A percentile compares a stretch with the other conserved stretches of the same genome.
phyloP scores from a whole-genome alignment of 2,888 invertebrate genomes.

The Ormia ochracea region DNA sequence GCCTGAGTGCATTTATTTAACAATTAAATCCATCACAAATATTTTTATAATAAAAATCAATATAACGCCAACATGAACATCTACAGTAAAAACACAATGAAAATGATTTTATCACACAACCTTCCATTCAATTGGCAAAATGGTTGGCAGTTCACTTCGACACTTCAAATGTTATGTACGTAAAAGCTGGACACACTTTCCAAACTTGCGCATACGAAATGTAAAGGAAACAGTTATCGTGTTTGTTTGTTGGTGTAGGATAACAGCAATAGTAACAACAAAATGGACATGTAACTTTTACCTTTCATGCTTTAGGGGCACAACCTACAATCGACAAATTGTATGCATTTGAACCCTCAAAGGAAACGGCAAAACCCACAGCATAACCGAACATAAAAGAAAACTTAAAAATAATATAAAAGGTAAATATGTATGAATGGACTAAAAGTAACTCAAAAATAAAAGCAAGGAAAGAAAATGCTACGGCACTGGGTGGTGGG shows the following conservation, averaged over 20 bases:
- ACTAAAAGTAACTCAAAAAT: no score
- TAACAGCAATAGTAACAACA: constrained; percentile 57
- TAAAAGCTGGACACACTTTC: neutral
- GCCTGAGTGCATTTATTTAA: no score
- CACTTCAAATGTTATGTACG: constrained; percentile 23
- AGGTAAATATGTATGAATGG: constrained; percentile 10
- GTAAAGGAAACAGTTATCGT: constrained; percentile 10
- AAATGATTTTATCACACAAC: neutral
- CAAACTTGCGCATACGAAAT: constrained; percentile 62
- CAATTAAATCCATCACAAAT: no score
- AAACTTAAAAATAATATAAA: constrained; percentile 16
- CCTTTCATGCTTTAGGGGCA: constrained; percentile 71
- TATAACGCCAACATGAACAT: neutral
- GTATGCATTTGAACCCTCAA: constrained; percentile 68
- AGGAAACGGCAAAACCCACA: neutral
- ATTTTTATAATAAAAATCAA: no score
- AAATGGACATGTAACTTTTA: constrained; percentile 67
- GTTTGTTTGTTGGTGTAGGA: constrained; percentile 56
- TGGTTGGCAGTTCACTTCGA: constrained; percentile 19
- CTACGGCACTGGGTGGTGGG: constrained; percentile 66
- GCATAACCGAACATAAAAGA: neutral
- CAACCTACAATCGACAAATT: constrained; percentile 73
- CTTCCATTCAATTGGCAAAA: constrained; percentile 66
- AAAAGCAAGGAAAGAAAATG: constrained; percentile 8
- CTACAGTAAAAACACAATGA: constrained; percentile 8